A percentile compares a stretch with the other conserved stretches of the same genome.
Evolutionary conservation across 2,113 vertebrate species (phyloP).

Genomic region (Lontra canadensis): DNA sequence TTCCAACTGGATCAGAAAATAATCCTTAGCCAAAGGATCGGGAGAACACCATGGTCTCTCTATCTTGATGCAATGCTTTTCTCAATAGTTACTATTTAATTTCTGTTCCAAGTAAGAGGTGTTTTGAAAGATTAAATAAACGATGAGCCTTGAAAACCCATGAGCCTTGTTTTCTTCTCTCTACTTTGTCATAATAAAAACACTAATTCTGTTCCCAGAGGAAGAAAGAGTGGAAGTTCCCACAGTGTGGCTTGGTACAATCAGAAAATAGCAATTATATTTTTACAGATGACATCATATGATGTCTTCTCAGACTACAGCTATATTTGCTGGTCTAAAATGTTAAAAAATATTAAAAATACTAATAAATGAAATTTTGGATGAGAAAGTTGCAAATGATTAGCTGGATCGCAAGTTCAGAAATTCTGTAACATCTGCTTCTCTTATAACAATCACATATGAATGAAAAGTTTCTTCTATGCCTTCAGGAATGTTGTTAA

Average conservation of each 20-base stretch:
- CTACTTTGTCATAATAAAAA: neutral
- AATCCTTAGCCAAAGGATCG: neutral
- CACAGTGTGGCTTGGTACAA: neutral
- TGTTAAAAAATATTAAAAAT: neutral
- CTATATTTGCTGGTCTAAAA: neutral
- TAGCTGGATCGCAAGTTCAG: neutral
- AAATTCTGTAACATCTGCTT: neutral
- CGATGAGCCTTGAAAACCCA: neutral
- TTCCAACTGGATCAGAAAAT: conserved; percentile 52
- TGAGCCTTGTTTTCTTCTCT: conserved; percentile 30
- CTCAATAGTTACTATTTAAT: neutral
- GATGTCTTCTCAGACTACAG: neutral
- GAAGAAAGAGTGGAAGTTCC: neutral
- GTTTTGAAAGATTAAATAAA: conserved; percentile 55
- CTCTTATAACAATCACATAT: neutral
- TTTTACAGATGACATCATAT: neutral
- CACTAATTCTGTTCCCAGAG: neutral
- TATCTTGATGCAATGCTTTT: neutral
- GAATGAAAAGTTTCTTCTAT: neutral
- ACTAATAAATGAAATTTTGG: conserved; percentile 28
- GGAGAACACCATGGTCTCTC: neutral
- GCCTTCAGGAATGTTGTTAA: neutral
- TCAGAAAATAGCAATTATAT: neutral
- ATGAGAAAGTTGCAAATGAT: neutral
- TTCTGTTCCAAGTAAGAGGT: conserved; percentile 41